Percentiles rank a stretch among this genome's conserved stretches.
These are phyloP conservation scores for Pipistrellus pipistrellus DNA, from an alignment of 2,797 vertebrate genomes.

Conservation along the genomic window DNA sequence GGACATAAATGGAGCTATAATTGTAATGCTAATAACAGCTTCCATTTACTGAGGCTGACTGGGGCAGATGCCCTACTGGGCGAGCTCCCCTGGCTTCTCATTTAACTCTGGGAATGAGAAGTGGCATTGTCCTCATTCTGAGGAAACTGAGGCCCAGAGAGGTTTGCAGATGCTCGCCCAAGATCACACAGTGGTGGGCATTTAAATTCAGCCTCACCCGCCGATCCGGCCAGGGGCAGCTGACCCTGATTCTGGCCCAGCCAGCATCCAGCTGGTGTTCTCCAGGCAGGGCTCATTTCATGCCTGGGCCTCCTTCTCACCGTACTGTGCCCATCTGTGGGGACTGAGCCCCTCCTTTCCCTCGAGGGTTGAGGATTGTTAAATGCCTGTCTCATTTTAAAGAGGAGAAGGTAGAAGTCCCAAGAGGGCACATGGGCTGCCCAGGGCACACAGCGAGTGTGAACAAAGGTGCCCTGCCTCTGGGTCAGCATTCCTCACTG, in stretches of 20 bases:
- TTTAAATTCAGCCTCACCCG: not conserved
- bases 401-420: not conserved
- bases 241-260: not conserved
- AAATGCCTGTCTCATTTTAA: not conserved
- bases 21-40: not conserved
- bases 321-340: not conserved
- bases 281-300: not conserved
- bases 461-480: not conserved
- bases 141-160: not conserved
- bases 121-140: not conserved
- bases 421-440: not conserved
- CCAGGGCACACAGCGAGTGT: not conserved
- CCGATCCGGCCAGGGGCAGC: no score
- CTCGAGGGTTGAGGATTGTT: not conserved
- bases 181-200: not conserved
- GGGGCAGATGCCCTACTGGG: fast-evolving
- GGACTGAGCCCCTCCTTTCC: not conserved
- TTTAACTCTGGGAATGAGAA: not conserved
- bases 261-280: fast-evolving
- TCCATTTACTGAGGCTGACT: not conserved
- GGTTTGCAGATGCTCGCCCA: not conserved
- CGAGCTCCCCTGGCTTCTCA: not conserved
- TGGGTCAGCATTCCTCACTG: not conserved
- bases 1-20: not conserved
- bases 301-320: not conserved